These are phyloP conservation scores for Trialeurodes vaporariorum DNA, from an alignment of 1,140 invertebrate genomes.

Conservation along the genomic window DNA sequence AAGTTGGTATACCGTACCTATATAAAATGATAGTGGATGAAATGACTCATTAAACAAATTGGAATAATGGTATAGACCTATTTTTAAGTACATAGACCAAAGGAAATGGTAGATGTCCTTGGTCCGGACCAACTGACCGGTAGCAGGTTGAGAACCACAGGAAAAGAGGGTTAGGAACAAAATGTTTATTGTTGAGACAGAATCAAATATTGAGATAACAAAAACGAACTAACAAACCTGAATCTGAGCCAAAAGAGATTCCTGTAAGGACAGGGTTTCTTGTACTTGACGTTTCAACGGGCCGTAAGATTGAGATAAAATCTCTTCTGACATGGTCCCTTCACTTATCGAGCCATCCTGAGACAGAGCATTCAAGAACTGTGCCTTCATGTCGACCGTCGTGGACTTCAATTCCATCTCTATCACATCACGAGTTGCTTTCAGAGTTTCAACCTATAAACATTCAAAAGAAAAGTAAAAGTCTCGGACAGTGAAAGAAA, in stretches of 20 bases:
- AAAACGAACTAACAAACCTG: constrained; percentile 39
- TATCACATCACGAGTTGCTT: constrained; percentile 77
- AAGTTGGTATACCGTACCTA: no score
- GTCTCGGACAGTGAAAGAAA: no score
- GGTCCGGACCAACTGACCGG: constrained; percentile 3
- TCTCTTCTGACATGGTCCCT: constrained; percentile 52
- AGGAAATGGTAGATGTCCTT: neutral
- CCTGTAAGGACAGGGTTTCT: constrained; percentile 66
- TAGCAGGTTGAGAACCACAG: no score
- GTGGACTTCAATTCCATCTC: constrained; percentile 77
- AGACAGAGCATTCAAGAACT: constrained; percentile 65
- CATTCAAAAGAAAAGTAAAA: no score
- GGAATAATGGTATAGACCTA: no score
- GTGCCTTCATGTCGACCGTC: constrained; percentile 71
- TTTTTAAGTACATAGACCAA: neutral
- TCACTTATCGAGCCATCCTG: constrained; percentile 83
- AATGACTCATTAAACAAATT: no score
- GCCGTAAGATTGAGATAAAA: constrained; percentile 64
- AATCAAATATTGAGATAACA: constrained; percentile 7
- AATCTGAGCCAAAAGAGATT: constrained; percentile 61
- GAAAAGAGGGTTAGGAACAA: no score
- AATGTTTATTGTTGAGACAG: constrained; percentile 10
- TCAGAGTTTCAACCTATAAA: constrained; percentile 66
- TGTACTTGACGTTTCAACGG: constrained; percentile 68
- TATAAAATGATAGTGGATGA: no score